A percentile compares a stretch with the other conserved stretches of the same genome.
phyloP scores from a whole-genome alignment of 1,140 invertebrate species.

The Lucilia sericata region DNA sequence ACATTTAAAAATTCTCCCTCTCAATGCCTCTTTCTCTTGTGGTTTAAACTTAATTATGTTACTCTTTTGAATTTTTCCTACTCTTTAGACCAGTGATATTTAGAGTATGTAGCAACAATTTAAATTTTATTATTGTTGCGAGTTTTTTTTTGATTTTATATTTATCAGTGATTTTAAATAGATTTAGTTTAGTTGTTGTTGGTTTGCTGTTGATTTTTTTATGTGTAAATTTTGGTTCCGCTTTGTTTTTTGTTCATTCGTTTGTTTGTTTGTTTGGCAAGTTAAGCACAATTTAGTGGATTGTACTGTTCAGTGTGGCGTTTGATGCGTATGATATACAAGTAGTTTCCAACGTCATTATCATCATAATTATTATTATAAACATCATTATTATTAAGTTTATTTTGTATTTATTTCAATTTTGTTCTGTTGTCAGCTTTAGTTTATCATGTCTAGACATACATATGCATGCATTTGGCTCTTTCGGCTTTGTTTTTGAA shows the following conservation, averaged over 20 bases:
- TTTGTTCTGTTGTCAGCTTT: background rate
- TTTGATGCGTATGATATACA: background rate
- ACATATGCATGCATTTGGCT: background rate
- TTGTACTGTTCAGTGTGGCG: background rate
- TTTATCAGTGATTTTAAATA: background rate
- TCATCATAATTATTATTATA: too few relatives aligned
- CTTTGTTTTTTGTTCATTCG: background rate
- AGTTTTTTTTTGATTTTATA: background rate
- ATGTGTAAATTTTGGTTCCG: background rate
- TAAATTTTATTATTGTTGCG: too few relatives aligned
- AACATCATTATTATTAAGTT: background rate
- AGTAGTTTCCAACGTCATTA: too few relatives aligned
- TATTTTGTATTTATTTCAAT: background rate
- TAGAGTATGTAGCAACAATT: background rate
- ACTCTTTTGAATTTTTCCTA: background rate
- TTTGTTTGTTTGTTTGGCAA: background rate
- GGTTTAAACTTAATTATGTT: background rate
- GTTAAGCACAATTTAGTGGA: background rate
- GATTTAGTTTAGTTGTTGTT: background rate
- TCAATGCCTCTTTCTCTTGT: background rate
- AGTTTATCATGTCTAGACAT: constrained; percentile 24
- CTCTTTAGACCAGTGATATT: background rate
- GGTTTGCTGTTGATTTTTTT: background rate
- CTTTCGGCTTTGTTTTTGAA: background rate
- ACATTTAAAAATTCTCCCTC: background rate